Evolutionary conservation across 2,888 invertebrate species (phyloP).

Genomic region (Eilema depressum): DNA sequence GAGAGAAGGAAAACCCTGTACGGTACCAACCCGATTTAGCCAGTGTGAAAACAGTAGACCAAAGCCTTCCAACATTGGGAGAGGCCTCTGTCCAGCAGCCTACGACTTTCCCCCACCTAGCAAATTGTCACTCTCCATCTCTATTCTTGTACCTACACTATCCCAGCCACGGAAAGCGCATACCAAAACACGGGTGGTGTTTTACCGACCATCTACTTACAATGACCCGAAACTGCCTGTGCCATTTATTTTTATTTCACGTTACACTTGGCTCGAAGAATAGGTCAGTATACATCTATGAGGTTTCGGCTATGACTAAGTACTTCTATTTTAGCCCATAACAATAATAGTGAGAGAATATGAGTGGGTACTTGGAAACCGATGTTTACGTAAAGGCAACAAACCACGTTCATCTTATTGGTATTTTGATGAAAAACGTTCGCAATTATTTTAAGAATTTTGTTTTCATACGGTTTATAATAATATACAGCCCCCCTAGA

Average conservation of each 20-base stretch:
- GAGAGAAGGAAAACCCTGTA: too few species aligned
- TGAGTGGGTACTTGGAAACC: constrained; percentile 24
- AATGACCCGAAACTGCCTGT: constrained; percentile 7
- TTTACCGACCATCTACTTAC: not conserved
- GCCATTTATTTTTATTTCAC: constrained; percentile 21
- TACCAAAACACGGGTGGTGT: too few species aligned
- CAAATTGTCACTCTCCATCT: too few species aligned
- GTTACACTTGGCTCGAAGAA: constrained; percentile 23
- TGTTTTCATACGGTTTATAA: constrained; percentile 11
- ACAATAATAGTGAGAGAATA: constrained; percentile 43
- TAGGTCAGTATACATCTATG: constrained; percentile 40
- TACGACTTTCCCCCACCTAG: too few species aligned
- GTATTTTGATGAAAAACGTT: constrained; percentile 47
- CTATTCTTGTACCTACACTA: too few species aligned
- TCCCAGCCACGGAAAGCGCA: too few species aligned
- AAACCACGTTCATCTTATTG: constrained; percentile 29
- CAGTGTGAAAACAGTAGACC: too few species aligned
- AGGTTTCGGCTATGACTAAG: constrained; percentile 42
- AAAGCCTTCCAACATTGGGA: too few species aligned
- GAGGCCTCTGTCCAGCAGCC: too few species aligned
- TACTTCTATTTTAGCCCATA: constrained; percentile 41
- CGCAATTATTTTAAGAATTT: constrained; percentile 24
- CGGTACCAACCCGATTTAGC: too few species aligned
- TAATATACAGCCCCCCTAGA: too few species aligned
- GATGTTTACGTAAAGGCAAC: constrained; percentile 37